Base-by-base conservation (phyloP, 2,888 invertebrate species). In the Drosophila tripunctata region DNA sequence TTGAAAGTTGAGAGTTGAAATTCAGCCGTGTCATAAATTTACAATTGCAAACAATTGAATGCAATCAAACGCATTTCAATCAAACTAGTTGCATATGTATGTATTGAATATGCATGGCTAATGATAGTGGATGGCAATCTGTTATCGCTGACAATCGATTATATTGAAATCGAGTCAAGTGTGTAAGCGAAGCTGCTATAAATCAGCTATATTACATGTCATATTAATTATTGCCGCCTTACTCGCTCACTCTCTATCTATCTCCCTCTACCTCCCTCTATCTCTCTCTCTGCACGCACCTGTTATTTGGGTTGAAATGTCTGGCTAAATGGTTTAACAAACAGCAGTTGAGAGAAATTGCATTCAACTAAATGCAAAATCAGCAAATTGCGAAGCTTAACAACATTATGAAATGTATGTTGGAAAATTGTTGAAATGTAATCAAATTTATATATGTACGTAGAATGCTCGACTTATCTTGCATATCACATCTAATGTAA, bases 61-160 rank as follows among this genome's bases (percentile, higher is more conserved):
- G 64, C 70, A 78, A 85, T 87, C 87, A 87, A 87, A 87, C 47
- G 67, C 73, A 47, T 67, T 77, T 72, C 85, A 77, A 84, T 74
- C 61, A 64, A 63, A 33, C 12, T 15, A 17, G 5, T n/a, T 12
- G 27, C 5, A 10, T 14, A 27, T 35, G 41, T 45, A 19, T 35
- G 35, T 6, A 19, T 54, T 38, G n/a, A 47, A 56, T 68, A 45
- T 19, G 17, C 27, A 19, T 64, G 45, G 36, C 36, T 60, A 80
- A 67, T 73, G 55, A 36, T 38, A 64, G 43, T 43, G 57, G 63
- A 62, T 33, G 38, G 68, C 67, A 66, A 84, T 80, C 62, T 80
- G 78, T 66, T 67, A 54, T 60, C 36, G 44, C 50, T 40, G 43
- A 17, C 56, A 41, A 62, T 55, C 60, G 67, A 70, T 75, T 67